Evolutionary conservation across 1,140 invertebrate genomes (phyloP), one percentile per base, ranked within the genome.

Genomic region (Augochlora pura): DNA sequence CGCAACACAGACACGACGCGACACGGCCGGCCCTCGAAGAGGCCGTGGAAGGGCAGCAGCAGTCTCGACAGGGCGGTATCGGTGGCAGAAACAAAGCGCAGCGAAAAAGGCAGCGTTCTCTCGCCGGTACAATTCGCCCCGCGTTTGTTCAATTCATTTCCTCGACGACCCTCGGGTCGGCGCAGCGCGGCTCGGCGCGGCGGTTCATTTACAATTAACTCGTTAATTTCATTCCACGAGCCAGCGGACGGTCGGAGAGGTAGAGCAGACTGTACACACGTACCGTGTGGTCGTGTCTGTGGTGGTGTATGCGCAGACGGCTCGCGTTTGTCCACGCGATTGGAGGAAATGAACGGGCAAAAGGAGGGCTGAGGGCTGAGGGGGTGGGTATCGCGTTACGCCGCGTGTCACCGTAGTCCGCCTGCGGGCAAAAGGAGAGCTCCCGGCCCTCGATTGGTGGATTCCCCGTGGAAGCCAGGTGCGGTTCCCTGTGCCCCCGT

Each of bases 381-480:
- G 52, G 70, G 60, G 62, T 74, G 77, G 42, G 32, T 75, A 38
- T 54, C 64, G 65, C 14, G 63, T 79, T 25, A 39, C 42, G 14
- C 42, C 14, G 49, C 78, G 71, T 84, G 87, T 89, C 86, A 86
- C 76, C 78, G 82, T 73, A 72, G 64, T 80, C 85, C 59, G 46
- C 64, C 54, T 64, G 39, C 62, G 70, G 49, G 18, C 27, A 14
- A n/a, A 71, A 38, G 59, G 64, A 82, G 14, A 25, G 83, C 74
- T 85, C 82, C 80, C 82, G 82, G 21, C 21, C 54, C 67, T 59
- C 67, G 85, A 90, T 89, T 89, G 90, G 89, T 79, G 85, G 86
- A 84, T 80, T 84, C 72, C 70, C 78, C 77, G 78, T 85, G 81
- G 88, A 89, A 90, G 90, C 92, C 92, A 93, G 92, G 91, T 93